Evolutionary conservation across 2,113 vertebrate genomes (phyloP).

Genomic region (Microtus ochrogaster): DNA sequence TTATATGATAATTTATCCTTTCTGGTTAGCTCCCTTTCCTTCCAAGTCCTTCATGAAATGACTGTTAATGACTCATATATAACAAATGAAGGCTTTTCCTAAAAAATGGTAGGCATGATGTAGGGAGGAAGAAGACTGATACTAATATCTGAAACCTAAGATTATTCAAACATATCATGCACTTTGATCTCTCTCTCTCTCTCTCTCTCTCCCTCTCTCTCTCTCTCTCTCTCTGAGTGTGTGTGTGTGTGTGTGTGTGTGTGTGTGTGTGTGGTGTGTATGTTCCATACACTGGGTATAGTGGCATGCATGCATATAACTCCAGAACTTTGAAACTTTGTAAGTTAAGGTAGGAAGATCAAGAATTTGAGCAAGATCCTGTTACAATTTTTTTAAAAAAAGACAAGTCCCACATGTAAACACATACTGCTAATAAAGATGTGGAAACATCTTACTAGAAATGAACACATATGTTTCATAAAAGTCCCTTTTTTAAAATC

Average conservation of each 20-base stretch:
- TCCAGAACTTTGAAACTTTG: neutral
- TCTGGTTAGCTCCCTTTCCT: neutral
- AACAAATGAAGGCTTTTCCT: neutral
- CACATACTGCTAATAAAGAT: neutral
- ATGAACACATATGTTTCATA: constrained; percentile 33
- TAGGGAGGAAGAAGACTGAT: neutral
- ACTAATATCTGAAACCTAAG: constrained; percentile 34
- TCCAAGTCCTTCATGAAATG: neutral
- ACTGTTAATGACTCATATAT: neutral
- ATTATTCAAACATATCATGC: neutral
- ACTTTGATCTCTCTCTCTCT: neutral
- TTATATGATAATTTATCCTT: neutral
- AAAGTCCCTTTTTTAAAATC: constrained; percentile 27
- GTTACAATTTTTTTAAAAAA: neutral
- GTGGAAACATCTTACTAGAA: constrained; percentile 23
- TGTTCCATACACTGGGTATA: neutral
- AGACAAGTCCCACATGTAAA: neutral
- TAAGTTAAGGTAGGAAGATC: neutral
- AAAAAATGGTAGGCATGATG: neutral
- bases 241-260: neutral
- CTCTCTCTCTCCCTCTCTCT: too few relatives aligned
- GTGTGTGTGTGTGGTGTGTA: neutral
- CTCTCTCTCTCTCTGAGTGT: neutral
- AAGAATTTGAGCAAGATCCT: neutral
- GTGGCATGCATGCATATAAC: neutral